Evolutionary conservation across 2,888 invertebrate species (phyloP).

Genomic region (Drosophila maculinotata): DNA sequence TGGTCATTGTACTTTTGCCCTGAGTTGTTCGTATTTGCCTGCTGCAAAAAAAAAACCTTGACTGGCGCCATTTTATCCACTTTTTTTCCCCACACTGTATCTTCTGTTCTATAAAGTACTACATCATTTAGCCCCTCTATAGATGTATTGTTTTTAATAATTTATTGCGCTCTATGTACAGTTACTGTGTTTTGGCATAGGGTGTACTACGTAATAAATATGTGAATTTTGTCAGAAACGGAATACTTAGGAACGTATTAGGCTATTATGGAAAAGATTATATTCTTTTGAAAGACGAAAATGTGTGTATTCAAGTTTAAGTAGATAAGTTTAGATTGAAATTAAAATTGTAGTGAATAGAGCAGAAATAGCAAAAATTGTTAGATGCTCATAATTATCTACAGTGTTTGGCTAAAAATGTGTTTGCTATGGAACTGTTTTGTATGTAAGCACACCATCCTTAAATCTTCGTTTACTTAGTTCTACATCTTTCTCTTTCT

Average conservation of each 20-base stretch:
- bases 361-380: conserved; percentile 34
- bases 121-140: conserved; percentile 20
- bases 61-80: conserved; percentile 67
- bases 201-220: conserved; percentile 33
- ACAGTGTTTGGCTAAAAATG: conserved; percentile 26
- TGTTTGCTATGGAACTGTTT: conserved; percentile 34
- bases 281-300: neutral
- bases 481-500: conserved; percentile 16
- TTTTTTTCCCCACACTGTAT: conserved; percentile 24
- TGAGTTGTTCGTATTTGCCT: conserved; percentile 82
- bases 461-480: conserved; percentile 18
- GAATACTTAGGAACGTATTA: conserved; percentile 2
- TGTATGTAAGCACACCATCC: conserved; percentile 17
- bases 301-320: too few species aligned
- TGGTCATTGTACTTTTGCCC: conserved; percentile 85
- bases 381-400: conserved; percentile 30
- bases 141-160: conserved; percentile 9
- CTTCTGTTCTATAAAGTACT: conserved; percentile 20
- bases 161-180: conserved; percentile 57
- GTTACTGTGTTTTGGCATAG: conserved; percentile 48
- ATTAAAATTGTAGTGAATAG: conserved; percentile 18
- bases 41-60: conserved; percentile 55
- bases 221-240: conserved; percentile 6
- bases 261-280: conserved; percentile 19
- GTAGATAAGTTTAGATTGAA: conserved; percentile 5